A percentile compares a stretch with the other conserved stretches of the same genome.
Conservation (phyloP, 2,888 invertebrate species). For the Hypena proboscidalis region DNA sequence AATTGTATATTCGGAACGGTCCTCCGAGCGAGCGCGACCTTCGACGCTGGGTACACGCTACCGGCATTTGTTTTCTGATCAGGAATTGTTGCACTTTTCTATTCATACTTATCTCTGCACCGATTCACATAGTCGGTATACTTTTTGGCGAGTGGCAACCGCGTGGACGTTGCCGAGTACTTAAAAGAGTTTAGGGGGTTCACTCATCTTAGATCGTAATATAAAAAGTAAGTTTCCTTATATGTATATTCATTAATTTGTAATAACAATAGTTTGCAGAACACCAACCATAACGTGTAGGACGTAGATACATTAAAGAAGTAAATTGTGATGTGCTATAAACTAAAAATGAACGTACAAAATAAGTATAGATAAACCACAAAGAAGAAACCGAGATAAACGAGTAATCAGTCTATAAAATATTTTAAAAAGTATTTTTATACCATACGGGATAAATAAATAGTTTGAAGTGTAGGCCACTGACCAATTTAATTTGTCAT, state of each 20-base stretch:
- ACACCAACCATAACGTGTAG: conserved; percentile 61
- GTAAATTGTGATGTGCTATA: conserved; percentile 72
- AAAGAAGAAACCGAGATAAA: conserved; percentile 65
- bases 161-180: conserved; percentile 55
- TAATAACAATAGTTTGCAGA: conserved; percentile 32
- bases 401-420: conserved; percentile 55
- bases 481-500: conserved; percentile 67
- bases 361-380: conserved; percentile 72
- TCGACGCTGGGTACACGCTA: conserved; percentile 30
- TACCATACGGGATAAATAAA: conserved; percentile 72
- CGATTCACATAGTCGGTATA: conserved; percentile 16
- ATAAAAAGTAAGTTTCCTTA: conserved; percentile 37
- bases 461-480: conserved; percentile 67
- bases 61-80: conserved; percentile 16
- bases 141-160: conserved; percentile 44
- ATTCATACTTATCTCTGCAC: conserved; percentile 17
- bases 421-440: conserved; percentile 75
- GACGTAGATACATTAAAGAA: conserved; percentile 61
- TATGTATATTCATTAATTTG: conserved; percentile 38
- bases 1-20: too few species aligned
- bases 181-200: conserved; percentile 59
- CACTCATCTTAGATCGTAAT: conserved; percentile 53
- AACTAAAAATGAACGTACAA: conserved; percentile 81
- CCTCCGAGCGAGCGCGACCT: not conserved
- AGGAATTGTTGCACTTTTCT: conserved; percentile 28